Conservation (phyloP, 2,888 invertebrate species). For the Platynereis dumerilii region DNA sequence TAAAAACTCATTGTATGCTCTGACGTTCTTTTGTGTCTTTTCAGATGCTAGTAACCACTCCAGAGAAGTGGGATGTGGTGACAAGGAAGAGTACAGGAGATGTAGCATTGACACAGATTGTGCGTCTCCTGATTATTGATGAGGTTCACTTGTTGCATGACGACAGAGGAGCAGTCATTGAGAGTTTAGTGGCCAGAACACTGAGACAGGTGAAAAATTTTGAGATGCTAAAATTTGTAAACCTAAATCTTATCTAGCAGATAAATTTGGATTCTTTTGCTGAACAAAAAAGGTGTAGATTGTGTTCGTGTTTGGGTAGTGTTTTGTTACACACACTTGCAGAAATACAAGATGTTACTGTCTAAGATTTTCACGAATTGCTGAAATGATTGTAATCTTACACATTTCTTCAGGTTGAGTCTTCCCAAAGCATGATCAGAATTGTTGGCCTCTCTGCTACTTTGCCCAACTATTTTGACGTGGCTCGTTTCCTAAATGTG, state of each 20-base stretch:
- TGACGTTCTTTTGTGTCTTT: too few species aligned
- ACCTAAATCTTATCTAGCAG: too few species aligned
- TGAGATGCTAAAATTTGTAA: too few species aligned
- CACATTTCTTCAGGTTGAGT: constrained; percentile 64
- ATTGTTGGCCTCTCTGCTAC: constrained; percentile 98
- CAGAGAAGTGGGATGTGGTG: constrained; percentile 99
- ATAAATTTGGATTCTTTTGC: too few species aligned
- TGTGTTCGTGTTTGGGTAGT: too few species aligned
- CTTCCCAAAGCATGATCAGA: constrained; percentile 80
- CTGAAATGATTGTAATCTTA: too few species aligned
- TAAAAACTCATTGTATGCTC: too few species aligned
- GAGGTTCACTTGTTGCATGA: constrained; percentile 97
- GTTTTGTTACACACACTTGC: too few species aligned
- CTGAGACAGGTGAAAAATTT: constrained; percentile 80
- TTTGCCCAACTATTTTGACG: constrained; percentile 95
- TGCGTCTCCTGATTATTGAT: constrained; percentile 88
- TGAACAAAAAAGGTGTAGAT: too few species aligned
- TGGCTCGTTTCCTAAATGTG: constrained; percentile 90
- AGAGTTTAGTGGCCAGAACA: constrained; percentile 94
- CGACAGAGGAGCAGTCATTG: constrained; percentile 96
- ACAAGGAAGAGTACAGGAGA: constrained; percentile 78
- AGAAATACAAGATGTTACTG: too few species aligned
- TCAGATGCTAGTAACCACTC: constrained; percentile 93
- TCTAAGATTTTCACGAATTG: too few species aligned
- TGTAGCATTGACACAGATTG: constrained; percentile 77